Evolutionary conservation across 2,888 invertebrate genomes (phyloP), one percentile per base, ranked within the genome.

Genomic region (Drosophila macrothrix): DNA sequence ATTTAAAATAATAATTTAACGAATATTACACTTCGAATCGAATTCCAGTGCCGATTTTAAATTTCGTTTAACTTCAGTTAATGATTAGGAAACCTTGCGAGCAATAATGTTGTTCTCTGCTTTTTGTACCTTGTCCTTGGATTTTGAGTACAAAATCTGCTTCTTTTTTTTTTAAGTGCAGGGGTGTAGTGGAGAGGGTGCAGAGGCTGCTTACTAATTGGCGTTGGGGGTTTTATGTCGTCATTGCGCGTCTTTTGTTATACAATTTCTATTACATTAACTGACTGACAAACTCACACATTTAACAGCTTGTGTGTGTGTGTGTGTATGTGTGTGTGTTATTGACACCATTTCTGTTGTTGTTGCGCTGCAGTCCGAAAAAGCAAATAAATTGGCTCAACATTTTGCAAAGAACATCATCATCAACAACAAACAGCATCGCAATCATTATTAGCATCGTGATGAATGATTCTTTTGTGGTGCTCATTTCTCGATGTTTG

Each of bases 231-330:
- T 67, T 84, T 89, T 84, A 69, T 86, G 83, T 86, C 85, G 89
- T 89, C 88, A 89, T 84, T 86, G 83, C 76, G 78, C 85, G 68
- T 89, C 85, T 86, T 87, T 89, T 86, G 85, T 86, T 77, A 80
- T 77, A 79, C 88, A 87, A 81, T 87, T 86, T 89, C 88, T 87
- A 86, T 89, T 86, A 87, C 89, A 89, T 85, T 85, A 85, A 84
- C 86, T 81, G 67, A 54, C 73, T 76, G 66, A 71, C 63, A 53
- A 29, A 55, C 56, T 67, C 41, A 68, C 58, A 41, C 41, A 73
- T 10, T 35, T 3, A 25, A 22, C 19, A n/a, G 25, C 76, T 71
- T 81, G 56, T 60, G 68, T 61, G 61, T 35, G 10, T 54, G 59
- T 55, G 70, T 7, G 28, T 53, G 53, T 64, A 59, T 59, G 64